Evolutionary conservation across 2,888 invertebrate genomes (phyloP).

Genomic region (Melanargia galathea): DNA sequence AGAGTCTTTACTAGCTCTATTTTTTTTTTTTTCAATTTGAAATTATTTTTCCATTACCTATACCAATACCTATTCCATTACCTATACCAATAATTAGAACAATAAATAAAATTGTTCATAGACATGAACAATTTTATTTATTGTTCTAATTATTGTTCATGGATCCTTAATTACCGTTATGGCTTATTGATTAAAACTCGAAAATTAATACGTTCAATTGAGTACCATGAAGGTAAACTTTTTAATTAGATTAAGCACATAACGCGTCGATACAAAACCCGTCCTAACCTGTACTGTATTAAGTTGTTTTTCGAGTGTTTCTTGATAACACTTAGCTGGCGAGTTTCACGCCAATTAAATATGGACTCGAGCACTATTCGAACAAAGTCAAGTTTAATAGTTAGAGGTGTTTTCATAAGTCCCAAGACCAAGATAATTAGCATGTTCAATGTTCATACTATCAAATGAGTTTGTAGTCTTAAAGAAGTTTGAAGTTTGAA

Average conservation of each 20-base stretch:
- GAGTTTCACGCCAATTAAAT: background rate
- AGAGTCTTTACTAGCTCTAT: too few relatives aligned
- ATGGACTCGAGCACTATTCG: background rate
- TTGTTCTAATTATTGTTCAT: background rate
- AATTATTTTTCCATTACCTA: too few relatives aligned
- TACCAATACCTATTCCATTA: too few relatives aligned
- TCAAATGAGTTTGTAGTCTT: slow-evolving; percentile 3
- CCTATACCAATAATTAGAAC: too few relatives aligned
- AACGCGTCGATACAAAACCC: background rate
- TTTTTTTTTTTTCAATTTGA: too few relatives aligned
- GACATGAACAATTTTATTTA: too few relatives aligned
- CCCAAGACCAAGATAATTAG: slow-evolving; percentile 2
- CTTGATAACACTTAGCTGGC: background rate
- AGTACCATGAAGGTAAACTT: slow-evolving; percentile 1
- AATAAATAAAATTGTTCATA: too few relatives aligned
- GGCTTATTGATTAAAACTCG: slow-evolving; percentile 11
- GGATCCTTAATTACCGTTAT: background rate
- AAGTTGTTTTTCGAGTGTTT: background rate
- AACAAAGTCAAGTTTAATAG: background rate
- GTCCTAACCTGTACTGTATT: background rate
- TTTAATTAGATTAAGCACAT: slow-evolving; percentile 9
- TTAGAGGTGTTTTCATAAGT: background rate
- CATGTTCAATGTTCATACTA: slow-evolving; percentile 16
- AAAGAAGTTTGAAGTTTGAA: slow-evolving; percentile 14
- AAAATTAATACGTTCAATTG: slow-evolving; percentile 10